phyloP scores from a whole-genome alignment of 1,140 invertebrate species.

The Aphis gossypii region DNA sequence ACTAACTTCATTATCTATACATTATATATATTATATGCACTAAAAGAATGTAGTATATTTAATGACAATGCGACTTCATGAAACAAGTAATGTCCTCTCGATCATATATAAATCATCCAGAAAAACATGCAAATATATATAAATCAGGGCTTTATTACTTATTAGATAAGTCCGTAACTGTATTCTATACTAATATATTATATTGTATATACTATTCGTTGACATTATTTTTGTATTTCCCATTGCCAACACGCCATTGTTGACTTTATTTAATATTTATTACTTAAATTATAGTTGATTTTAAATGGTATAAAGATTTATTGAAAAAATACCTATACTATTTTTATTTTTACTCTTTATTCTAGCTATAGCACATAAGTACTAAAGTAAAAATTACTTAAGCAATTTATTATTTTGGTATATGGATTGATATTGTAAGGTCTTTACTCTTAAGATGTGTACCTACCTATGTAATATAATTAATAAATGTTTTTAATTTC shows the following conservation, averaged over 20 bases:
- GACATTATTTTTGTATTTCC: not conserved
- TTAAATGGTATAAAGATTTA: not conserved
- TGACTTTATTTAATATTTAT: not conserved
- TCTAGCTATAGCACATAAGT: not conserved
- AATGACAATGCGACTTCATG: not conserved
- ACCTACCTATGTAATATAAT: too few relatives aligned
- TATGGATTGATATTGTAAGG: not conserved
- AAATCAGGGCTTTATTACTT: not conserved
- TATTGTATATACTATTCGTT: not conserved
- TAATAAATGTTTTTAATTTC: too few relatives aligned
- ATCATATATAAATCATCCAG: not conserved
- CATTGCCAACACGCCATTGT: not conserved
- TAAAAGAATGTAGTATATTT: not conserved
- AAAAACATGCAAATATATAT: conserved; percentile 11
- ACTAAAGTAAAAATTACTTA: not conserved
- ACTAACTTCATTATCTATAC: not conserved
- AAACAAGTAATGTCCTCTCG: not conserved
- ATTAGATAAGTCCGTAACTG: not conserved
- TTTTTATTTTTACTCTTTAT: not conserved
- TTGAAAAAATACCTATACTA: not conserved
- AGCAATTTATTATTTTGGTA: not conserved
- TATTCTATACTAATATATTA: not conserved
- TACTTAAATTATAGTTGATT: not conserved
- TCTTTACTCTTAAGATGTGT: too few relatives aligned
- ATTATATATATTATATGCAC: not conserved